Conservation (phyloP, 2,888 invertebrate genomes). For the Eudemis profundana region DNA sequence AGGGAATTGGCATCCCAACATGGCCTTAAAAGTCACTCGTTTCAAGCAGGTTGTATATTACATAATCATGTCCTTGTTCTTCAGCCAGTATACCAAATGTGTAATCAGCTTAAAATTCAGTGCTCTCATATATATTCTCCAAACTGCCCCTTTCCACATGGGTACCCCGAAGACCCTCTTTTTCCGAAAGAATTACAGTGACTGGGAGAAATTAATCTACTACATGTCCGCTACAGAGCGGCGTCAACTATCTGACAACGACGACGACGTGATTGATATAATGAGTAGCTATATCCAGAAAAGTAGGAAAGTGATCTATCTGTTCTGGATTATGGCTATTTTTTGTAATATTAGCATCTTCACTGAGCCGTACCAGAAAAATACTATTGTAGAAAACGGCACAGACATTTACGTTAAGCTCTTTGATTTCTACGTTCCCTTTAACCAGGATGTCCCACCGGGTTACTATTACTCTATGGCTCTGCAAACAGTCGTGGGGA, state of each 20-base stretch:
- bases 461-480: conserved; percentile 66
- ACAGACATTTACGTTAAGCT: conserved; percentile 61
- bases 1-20: conserved; percentile 65
- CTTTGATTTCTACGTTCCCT: conserved; percentile 61
- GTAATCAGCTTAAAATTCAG: conserved; percentile 52
- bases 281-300: conserved; percentile 57
- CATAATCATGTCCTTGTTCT: conserved; percentile 59
- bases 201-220: conserved; percentile 61
- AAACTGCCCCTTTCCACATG: conserved; percentile 70
- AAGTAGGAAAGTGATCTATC: conserved; percentile 63
- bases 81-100: conserved; percentile 65
- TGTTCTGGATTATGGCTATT: conserved; percentile 62
- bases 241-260: conserved; percentile 52
- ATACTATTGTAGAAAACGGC: conserved; percentile 58
- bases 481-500: conserved; percentile 63
- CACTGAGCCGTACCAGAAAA: conserved; percentile 64
- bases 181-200: conserved; percentile 60
- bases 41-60: conserved; percentile 59
- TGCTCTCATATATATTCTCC: conserved; percentile 61
- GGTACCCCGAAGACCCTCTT: conserved; percentile 63
- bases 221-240: conserved; percentile 63
- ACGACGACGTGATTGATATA: conserved; percentile 50
- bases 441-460: conserved; percentile 57
- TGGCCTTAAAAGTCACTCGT: conserved; percentile 48
- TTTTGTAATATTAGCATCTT: conserved; percentile 65